A percentile compares a stretch with the other conserved stretches of the same genome.
phyloP scores from a whole-genome alignment of 2,113 vertebrate species.

The Hemibagrus wyckioides region DNA sequence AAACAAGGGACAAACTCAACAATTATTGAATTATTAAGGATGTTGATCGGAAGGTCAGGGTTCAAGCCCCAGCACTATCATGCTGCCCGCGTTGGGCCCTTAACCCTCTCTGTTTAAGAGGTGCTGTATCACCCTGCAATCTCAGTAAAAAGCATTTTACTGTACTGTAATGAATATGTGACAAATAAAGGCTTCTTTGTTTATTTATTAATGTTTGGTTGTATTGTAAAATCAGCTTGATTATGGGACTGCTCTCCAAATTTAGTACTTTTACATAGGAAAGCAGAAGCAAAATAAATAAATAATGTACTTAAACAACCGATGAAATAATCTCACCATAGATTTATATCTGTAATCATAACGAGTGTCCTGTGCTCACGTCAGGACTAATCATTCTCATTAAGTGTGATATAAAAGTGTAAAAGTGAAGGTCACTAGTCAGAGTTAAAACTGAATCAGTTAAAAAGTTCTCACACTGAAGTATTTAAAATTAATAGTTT shows the following conservation, averaged over 20 bases:
- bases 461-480: too few species aligned
- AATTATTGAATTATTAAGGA: constrained; percentile 61
- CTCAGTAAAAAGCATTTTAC: too few species aligned
- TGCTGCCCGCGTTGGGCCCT: too few species aligned
- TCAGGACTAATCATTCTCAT: not conserved
- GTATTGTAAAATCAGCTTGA: not conserved
- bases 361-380: not conserved
- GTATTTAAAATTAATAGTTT: not conserved
- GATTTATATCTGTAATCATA: not conserved
- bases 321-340: not conserved
- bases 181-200: too few species aligned
- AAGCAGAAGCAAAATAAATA: not conserved
- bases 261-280: not conserved
- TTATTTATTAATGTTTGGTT: too few species aligned
- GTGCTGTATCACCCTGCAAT: too few species aligned
- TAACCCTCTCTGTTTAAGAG: too few species aligned
- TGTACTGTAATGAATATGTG: too few species aligned
- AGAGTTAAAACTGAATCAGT: not conserved
- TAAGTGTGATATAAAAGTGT: not conserved
- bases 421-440: not conserved
- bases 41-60: too few species aligned
- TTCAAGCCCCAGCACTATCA: too few species aligned
- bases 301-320: too few species aligned
- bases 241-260: not conserved
- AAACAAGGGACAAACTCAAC: constrained; percentile 57